A percentile compares a stretch with the other conserved stretches of the same genome.
Evolutionary conservation across 2,113 vertebrate species (phyloP).

Genomic region (Circaetus cinerascens): DNA sequence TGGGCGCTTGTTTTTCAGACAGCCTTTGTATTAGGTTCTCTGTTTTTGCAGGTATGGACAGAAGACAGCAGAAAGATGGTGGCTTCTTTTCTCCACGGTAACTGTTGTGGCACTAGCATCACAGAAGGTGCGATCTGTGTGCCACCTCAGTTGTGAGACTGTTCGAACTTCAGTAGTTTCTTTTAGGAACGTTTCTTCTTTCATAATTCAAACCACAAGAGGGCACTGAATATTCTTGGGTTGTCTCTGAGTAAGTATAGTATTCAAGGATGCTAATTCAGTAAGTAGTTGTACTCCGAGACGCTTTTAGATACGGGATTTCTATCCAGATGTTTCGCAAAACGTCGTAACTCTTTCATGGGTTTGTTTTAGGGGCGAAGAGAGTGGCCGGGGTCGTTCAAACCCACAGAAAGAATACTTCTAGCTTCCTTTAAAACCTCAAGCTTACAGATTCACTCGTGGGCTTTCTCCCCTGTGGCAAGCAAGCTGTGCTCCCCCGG

Average conservation of each 20-base stretch:
- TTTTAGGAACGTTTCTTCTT: background rate
- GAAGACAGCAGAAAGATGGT: background rate
- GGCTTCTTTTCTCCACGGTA: background rate
- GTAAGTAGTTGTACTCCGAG: background rate
- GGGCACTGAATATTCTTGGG: constrained; percentile 15
- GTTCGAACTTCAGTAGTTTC: background rate
- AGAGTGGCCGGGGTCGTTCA: background rate
- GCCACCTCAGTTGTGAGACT: background rate
- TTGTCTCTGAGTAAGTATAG: background rate
- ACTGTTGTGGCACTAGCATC: no score
- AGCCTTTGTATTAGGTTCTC: background rate
- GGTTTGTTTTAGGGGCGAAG: background rate
- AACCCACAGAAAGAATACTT: background rate
- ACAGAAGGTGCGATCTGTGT: background rate
- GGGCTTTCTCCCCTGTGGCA: background rate
- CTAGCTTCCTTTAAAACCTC: background rate
- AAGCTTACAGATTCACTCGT: background rate
- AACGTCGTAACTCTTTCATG: background rate
- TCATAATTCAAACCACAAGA: constrained; percentile 8
- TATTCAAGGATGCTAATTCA: background rate
- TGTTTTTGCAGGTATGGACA: background rate
- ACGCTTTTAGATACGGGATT: background rate
- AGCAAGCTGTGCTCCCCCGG: background rate
- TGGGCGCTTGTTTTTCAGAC: background rate
- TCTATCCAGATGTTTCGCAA: background rate